phyloP scores from a whole-genome alignment of 2,888 invertebrate species.

The Chirona hameri region DNA sequence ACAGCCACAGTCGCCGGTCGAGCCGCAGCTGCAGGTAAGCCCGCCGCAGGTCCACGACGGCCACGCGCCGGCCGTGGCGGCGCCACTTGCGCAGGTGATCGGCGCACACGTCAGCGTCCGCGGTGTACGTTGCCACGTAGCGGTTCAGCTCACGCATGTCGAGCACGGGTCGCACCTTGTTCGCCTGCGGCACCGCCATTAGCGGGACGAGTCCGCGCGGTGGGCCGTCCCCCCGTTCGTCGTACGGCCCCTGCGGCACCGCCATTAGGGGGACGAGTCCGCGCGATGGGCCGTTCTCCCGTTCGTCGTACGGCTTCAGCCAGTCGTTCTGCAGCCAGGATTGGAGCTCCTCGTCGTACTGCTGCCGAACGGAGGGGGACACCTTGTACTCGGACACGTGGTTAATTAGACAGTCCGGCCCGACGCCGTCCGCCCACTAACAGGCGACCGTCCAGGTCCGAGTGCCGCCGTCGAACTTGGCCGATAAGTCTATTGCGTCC shows the following conservation, averaged over 20 bases:
- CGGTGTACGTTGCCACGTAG: neutral
- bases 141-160: neutral
- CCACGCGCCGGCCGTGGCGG: constrained; percentile 13
- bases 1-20: constrained; percentile 32
- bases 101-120: too few relatives aligned
- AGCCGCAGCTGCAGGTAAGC: constrained; percentile 33
- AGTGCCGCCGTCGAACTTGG: neutral
- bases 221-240: too few relatives aligned
- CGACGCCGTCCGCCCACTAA: neutral
- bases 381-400: neutral
- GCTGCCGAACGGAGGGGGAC: neutral
- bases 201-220: too few relatives aligned
- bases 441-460: neutral
- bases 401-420: neutral
- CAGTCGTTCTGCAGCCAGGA: neutral
- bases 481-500: neutral
- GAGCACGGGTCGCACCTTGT: neutral
- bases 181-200: too few relatives aligned
- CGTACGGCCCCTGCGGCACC: too few relatives aligned
- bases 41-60: constrained; percentile 29
- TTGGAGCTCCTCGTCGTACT: neutral
- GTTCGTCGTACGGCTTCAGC: neutral
- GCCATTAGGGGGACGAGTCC: neutral
- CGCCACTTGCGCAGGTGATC: constrained; percentile 33
- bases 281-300: neutral